Evolutionary conservation across 1,140 invertebrate species (phyloP).

Genomic region (Tyrophagus putrescentiae): DNA sequence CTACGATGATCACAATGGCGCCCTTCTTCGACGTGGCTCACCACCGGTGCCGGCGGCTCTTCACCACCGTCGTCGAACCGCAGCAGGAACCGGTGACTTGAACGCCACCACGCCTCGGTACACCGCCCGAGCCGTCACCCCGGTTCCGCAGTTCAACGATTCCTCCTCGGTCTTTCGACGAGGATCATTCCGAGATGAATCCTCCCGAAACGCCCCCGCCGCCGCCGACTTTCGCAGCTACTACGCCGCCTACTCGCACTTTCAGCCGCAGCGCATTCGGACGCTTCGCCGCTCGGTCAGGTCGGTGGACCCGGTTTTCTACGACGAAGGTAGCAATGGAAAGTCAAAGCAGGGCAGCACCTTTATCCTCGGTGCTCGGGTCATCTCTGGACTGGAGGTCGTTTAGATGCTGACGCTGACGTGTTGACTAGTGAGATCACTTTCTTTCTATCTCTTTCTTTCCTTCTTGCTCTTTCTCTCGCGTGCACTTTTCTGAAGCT

Average conservation of each 20-base stretch:
- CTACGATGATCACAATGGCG: neutral
- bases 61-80: too few relatives aligned
- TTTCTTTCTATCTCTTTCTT: too few relatives aligned
- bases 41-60: too few relatives aligned
- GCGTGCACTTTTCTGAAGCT: too few relatives aligned
- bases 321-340: neutral
- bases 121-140: neutral
- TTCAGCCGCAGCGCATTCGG: conserved; percentile 11
- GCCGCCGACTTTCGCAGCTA: neutral
- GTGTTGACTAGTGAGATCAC: too few relatives aligned
- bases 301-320: neutral
- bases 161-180: neutral
- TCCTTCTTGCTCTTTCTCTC: too few relatives aligned
- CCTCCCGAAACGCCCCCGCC: neutral
- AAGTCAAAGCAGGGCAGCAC: neutral
- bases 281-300: neutral
- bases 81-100: neutral
- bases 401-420: too few relatives aligned
- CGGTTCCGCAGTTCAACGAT: neutral
- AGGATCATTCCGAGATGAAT: neutral
- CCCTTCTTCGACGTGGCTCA: neutral
- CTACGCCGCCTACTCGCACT: conserved; percentile 1
- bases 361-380: conserved; percentile 1
- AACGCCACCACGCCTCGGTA: neutral
- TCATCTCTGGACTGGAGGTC: conserved; percentile 4